Evolutionary conservation across 2,797 vertebrate species (phyloP).

Genomic region (Allobates femoralis): DNA sequence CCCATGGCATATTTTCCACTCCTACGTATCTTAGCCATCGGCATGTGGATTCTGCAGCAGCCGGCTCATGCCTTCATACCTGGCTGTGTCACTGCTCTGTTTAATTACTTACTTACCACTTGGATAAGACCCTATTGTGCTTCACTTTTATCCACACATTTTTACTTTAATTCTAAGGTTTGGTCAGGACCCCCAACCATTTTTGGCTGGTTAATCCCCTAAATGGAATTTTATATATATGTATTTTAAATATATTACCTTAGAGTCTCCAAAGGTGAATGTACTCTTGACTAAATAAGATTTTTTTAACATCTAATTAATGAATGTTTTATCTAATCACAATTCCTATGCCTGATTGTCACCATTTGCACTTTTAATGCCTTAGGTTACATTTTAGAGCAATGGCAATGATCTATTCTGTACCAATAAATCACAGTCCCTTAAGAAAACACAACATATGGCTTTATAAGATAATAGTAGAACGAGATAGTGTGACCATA

Average conservation of each 20-base stretch:
- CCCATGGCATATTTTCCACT: no score
- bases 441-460: background rate
- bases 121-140: no score
- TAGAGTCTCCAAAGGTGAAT: background rate
- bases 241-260: background rate
- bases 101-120: no score
- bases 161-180: no score
- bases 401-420: background rate
- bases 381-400: background rate
- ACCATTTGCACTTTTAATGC: conserved; percentile 32
- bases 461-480: background rate
- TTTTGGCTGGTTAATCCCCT: background rate
- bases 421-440: background rate
- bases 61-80: no score
- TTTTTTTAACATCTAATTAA: background rate
- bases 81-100: no score
- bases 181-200: no score
- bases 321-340: background rate
- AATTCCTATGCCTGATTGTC: background rate
- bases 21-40: no score
- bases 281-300: background rate
- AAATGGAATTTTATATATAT: background rate
- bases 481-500: background rate
- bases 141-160: no score
- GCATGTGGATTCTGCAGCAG: no score